phyloP scores from a whole-genome alignment of 2,797 vertebrate genomes.

The Sebastes minor region DNA sequence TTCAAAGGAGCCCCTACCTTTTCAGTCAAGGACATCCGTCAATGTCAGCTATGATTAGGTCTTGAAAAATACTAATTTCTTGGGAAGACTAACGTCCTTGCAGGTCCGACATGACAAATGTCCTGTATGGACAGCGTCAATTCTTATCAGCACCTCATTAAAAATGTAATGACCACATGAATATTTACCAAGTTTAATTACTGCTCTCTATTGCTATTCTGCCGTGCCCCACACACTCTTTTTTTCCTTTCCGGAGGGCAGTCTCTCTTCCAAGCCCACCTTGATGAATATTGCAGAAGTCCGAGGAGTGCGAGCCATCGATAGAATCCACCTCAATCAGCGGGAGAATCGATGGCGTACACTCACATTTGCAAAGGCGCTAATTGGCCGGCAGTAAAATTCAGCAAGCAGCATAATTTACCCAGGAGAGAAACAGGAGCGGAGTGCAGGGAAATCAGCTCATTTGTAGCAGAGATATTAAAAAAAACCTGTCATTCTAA shows the following conservation, averaged over 20 bases:
- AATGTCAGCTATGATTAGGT: slow-evolving; percentile 75
- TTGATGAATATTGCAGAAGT: slow-evolving; percentile 81
- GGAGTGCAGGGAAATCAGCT: slow-evolving; percentile 33
- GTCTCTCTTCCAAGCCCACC: slow-evolving; percentile 62
- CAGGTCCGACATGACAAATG: slow-evolving; percentile 66
- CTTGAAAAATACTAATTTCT: slow-evolving; percentile 65
- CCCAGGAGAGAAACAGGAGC: slow-evolving; percentile 43
- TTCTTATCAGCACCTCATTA: slow-evolving; percentile 78
- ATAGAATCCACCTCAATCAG: slow-evolving; percentile 74
- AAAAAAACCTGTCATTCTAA: slow-evolving; percentile 44
- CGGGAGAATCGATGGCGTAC: slow-evolving; percentile 68
- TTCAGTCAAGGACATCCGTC: slow-evolving; percentile 65
- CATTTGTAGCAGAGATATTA: slow-evolving; percentile 55
- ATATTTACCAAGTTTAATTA: slow-evolving; percentile 83
- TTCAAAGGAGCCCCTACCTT: slow-evolving; percentile 56
- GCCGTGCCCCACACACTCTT: slow-evolving; percentile 22
- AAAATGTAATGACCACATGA: slow-evolving; percentile 82
- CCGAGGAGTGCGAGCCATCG: slow-evolving; percentile 54
- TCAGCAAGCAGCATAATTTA: slow-evolving; percentile 66
- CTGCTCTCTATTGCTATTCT: slow-evolving; percentile 56
- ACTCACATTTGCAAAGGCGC: slow-evolving; percentile 69
- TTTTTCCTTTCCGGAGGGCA: slow-evolving; percentile 56
- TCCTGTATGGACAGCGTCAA: slow-evolving; percentile 70
- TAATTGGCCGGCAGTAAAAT: slow-evolving; percentile 74
- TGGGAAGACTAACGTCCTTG: slow-evolving; percentile 67